These are phyloP conservation scores for Microtus californicus DNA, from an alignment of 2,797 vertebrate species.

Conservation along the genomic window DNA sequence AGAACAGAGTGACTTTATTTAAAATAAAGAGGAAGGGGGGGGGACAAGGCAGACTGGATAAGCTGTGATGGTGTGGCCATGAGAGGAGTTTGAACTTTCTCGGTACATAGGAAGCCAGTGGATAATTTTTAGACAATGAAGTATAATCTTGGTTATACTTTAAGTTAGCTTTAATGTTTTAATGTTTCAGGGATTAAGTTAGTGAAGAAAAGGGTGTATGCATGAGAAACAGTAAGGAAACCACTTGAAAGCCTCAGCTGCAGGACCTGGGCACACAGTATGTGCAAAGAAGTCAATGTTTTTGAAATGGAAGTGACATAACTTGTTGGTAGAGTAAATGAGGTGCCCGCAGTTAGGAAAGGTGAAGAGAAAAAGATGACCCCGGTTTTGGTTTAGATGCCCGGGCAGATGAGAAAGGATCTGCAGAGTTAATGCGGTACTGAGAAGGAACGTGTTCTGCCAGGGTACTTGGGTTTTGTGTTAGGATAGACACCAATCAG, in stretches of 20 bases:
- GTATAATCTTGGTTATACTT: slow-evolving; percentile 9
- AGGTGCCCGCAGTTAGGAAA: not conserved
- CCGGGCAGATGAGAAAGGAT: not conserved
- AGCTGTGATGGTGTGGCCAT: not conserved
- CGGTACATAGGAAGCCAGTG: not conserved
- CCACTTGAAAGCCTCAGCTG: not conserved
- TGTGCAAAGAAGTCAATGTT: not conserved
- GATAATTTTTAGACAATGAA: slow-evolving; percentile 16
- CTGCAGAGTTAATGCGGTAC: not conserved
- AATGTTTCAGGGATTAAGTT: slow-evolving; percentile 39
- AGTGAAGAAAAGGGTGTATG: not conserved
- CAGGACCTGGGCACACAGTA: not conserved
- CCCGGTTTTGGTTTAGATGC: not conserved
- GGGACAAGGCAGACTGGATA: too few species aligned
- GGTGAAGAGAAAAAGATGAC: not conserved
- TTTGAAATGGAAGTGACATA: not conserved
- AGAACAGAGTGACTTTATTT: not conserved
- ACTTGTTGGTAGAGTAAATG: not conserved
- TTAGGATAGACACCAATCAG: not conserved
- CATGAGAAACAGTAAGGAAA: not conserved
- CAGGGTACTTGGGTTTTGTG: not conserved
- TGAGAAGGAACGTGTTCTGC: not conserved
- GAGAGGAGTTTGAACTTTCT: slow-evolving; percentile 5
- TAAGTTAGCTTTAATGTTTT: slow-evolving; percentile 29
- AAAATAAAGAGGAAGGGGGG: not conserved